Evolutionary conservation across 53 echinoderm and acorn worm genomes (phyloP), one percentile per base, ranked within the genome.

Genomic region (Stichopus horrens): DNA sequence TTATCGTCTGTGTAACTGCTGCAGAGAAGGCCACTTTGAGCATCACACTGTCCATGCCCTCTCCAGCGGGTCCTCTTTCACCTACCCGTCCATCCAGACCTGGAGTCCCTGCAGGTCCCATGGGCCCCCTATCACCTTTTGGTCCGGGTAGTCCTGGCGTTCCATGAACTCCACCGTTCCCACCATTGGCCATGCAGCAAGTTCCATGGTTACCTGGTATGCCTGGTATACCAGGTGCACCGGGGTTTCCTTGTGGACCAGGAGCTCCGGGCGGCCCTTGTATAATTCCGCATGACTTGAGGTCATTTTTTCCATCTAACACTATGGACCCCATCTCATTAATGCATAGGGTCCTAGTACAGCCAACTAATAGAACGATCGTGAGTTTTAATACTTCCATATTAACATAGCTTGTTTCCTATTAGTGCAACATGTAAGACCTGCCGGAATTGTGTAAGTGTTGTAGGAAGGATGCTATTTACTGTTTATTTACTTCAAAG

Each of bases 141-240:
- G 77, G 75, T 6, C 96, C 94, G 5, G 63, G 7, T 60, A 76
- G 78, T 5, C 94, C 96, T 58, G 71, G 20, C 4, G 74, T 74
- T 9, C 96, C 94, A 8, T 2, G 20, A 55, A 54, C 88, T 18
- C 76, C 19, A 0, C 73, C 67, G 4, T 81, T 81, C 16, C 81
- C 79, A 10, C 68, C 68, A 7, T 53, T 53, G 10, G 89, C 76
- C 58, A 74, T 79, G 5, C 94, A 94, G 57, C 93, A 92, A 60
- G 91, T 90, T 18, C 96, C 96, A 23, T 91, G 91, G 76, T 89
- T 92, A 11, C 96, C 96, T 0, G 93, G 96, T 68, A 93, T 91
- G 4, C 96, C 96, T 11, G 94, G 91, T 52, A 90, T 86, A 0
- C 96, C 94, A 55, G 94, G 86, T 13, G 92, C 18, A 8, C 96